Conservation (phyloP, 2,888 invertebrate genomes). For the Lordiphosa fenestrarum region DNA sequence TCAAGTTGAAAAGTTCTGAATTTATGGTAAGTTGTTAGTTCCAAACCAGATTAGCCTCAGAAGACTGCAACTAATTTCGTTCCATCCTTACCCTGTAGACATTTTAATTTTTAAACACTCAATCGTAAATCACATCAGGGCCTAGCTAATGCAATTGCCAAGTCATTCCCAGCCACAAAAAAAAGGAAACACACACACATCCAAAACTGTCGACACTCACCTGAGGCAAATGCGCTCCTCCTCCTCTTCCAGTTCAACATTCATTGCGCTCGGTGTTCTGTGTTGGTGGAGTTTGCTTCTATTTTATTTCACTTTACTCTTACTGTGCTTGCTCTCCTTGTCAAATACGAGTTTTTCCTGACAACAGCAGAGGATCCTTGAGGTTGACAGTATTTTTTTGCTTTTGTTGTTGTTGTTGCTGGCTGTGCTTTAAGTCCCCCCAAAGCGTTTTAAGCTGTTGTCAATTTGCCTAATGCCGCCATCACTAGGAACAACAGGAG, state of each 20-base stretch:
- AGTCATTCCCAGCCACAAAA: conserved; percentile 27
- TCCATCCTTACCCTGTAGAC: too few relatives aligned
- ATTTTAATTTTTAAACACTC: too few relatives aligned
- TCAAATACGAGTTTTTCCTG: conserved; percentile 48
- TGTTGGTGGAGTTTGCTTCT: conserved; percentile 24
- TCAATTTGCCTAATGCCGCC: conserved; percentile 65
- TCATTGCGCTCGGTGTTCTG: conserved; percentile 42
- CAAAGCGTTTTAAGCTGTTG: conserved; percentile 66
- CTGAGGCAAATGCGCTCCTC: conserved; percentile 65
- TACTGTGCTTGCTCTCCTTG: conserved; percentile 7
- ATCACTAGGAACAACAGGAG: conserved; percentile 19
- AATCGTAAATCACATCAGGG: too few relatives aligned
- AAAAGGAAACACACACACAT: conserved; percentile 11
- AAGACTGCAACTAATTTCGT: too few relatives aligned
- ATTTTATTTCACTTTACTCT: conserved; percentile 10
- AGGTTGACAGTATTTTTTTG: conserved; percentile 32
- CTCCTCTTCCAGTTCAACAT: conserved; percentile 62
- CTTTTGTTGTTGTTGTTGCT: conserved; percentile 3
- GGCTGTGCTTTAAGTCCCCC: conserved; percentile 43
- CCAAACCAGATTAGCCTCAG: too few relatives aligned
- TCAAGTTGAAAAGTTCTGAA: too few relatives aligned
- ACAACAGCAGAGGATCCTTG: conserved; percentile 36
- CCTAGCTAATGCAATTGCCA: conserved; percentile 25
- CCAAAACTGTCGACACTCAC: conserved; percentile 51
- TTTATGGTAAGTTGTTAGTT: too few relatives aligned